phyloP scores from a whole-genome alignment of 1,140 invertebrate species.

The Druon quercuslanigerum region DNA sequence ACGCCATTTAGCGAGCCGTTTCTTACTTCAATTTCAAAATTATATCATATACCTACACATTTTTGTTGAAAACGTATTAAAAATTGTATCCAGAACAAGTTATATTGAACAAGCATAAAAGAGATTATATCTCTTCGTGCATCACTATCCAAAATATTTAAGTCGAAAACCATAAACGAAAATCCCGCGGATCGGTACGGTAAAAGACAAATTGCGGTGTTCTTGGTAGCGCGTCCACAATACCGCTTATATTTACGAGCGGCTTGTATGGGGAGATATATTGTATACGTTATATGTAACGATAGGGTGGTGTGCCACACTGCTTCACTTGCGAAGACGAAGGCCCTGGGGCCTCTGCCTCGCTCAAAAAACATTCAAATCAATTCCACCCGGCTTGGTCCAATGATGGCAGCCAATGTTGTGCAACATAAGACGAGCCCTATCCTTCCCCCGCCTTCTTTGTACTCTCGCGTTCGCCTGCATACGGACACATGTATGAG shows the following conservation, averaged over 20 bases:
- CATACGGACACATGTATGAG: conserved; percentile 35
- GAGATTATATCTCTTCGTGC: not conserved
- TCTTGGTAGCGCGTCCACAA: conserved; percentile 55
- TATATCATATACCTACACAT: too few species aligned
- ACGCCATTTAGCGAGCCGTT: too few species aligned
- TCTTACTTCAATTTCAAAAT: too few species aligned
- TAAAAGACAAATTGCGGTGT: conserved; percentile 65
- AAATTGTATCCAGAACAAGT: too few species aligned
- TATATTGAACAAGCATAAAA: too few species aligned
- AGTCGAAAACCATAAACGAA: conserved; percentile 48
- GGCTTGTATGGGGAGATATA: conserved; percentile 20
- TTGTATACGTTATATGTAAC: not conserved
- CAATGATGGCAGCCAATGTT: conserved; percentile 72
- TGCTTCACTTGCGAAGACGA: conserved; percentile 59
- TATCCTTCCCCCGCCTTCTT: conserved; percentile 32
- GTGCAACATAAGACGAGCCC: conserved; percentile 63
- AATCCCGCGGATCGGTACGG: conserved; percentile 57
- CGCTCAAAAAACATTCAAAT: conserved; percentile 74
- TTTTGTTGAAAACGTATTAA: too few species aligned
- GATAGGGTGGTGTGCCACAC: conserved; percentile 36
- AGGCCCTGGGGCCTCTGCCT: conserved; percentile 58
- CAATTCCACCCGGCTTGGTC: conserved; percentile 66
- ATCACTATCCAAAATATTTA: not conserved
- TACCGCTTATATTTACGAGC: conserved; percentile 67
- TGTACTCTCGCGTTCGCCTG: conserved; percentile 17